Percentiles rank a stretch among this genome's conserved stretches.
phyloP scores from a whole-genome alignment of 2,113 vertebrate species.

The Alligator sinensis region DNA sequence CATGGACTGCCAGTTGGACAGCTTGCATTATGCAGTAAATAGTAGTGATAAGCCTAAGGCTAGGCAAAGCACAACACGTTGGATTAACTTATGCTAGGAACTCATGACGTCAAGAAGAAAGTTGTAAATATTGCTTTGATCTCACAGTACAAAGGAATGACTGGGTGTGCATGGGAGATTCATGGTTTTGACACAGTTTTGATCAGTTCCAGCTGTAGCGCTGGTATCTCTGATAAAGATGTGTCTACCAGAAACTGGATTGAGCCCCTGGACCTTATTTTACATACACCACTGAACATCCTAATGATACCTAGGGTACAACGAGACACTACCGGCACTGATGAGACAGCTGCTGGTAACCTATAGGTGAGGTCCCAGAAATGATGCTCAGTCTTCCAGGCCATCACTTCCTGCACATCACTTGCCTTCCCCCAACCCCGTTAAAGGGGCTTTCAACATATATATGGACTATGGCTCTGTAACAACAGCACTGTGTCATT shows the following conservation, averaged over 20 bases:
- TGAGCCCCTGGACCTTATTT: background rate
- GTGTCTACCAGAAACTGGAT: background rate
- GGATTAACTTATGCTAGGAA: background rate
- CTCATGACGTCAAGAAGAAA: background rate
- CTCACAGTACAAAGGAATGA: background rate
- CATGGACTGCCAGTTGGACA: no score
- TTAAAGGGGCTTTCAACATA: background rate
- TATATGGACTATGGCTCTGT: background rate
- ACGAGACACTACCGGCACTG: background rate
- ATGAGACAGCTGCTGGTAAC: background rate
- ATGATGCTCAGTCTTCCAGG: background rate
- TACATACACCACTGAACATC: background rate
- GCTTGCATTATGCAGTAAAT: no score
- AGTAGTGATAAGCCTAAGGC: background rate
- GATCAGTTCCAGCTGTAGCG: background rate
- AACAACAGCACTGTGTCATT: background rate
- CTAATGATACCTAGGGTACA: background rate
- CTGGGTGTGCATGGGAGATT: background rate
- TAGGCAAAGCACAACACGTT: background rate
- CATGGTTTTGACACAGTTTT: background rate
- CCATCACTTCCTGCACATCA: background rate
- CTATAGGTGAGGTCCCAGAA: background rate
- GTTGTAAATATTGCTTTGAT: accelerated
- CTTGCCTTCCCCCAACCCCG: background rate
- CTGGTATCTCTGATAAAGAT: background rate